phyloP scores from a whole-genome alignment of 1,140 invertebrate species.

The Muscidifurax raptorellus region DNA sequence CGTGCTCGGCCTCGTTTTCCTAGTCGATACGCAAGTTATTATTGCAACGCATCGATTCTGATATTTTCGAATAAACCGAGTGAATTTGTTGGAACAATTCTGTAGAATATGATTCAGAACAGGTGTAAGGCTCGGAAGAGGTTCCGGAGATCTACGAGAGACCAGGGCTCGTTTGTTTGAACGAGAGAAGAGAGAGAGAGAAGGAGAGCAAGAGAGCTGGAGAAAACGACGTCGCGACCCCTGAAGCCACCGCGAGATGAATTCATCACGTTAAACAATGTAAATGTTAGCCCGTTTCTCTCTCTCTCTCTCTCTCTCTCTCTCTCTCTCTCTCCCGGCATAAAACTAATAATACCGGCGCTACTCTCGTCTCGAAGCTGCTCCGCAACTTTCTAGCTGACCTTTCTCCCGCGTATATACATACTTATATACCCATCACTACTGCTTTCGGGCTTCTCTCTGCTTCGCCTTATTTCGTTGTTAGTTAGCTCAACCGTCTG shows the following conservation, averaged over 20 bases:
- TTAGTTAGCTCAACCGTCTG: conserved; percentile 13
- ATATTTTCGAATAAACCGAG: neutral
- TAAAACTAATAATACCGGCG: conserved; percentile 72
- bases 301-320: neutral
- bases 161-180: conserved; percentile 20
- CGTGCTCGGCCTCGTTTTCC: too few relatives aligned
- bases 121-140: neutral
- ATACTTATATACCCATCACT: neutral
- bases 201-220: conserved; percentile 28
- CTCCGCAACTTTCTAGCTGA: conserved; percentile 21
- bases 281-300: conserved; percentile 71
- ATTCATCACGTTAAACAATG: conserved; percentile 75
- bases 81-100: neutral
- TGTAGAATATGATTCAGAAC: neutral
- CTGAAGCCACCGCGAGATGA: conserved; percentile 66
- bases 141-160: neutral
- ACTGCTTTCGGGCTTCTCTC: neutral
- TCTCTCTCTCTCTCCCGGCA: conserved; percentile 58
- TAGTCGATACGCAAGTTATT: too few relatives aligned
- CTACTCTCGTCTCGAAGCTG: neutral
- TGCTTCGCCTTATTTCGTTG: conserved; percentile 30
- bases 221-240: conserved; percentile 46
- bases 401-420: conserved; percentile 21
- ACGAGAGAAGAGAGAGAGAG: conserved; percentile 3
- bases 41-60: too few relatives aligned